A percentile compares a stretch with the other conserved stretches of the same genome.
Conservation (phyloP, 2,888 invertebrate genomes). For the Dilophus febrilis region DNA sequence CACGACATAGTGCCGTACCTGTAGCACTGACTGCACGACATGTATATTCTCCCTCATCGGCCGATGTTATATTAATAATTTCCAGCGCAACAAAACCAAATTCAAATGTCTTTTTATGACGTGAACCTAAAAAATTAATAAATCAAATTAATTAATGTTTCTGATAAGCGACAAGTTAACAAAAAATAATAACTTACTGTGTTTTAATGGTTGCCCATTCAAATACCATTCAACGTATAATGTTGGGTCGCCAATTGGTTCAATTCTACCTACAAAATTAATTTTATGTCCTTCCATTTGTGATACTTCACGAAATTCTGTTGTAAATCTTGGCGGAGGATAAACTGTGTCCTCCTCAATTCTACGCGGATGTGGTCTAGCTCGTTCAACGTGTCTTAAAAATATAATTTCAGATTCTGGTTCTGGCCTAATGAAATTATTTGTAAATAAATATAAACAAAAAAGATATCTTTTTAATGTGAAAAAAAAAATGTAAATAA, state of each 20-base stretch:
- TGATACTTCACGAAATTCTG: constrained; percentile 65
- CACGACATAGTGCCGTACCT: constrained; percentile 74
- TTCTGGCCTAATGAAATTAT: constrained; percentile 44
- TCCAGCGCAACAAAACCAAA: constrained; percentile 96
- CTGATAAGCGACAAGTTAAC: not conserved
- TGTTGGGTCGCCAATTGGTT: constrained; percentile 90
- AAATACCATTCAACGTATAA: constrained; percentile 94
- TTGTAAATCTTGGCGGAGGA: constrained; percentile 82
- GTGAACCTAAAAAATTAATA: constrained; percentile 51
- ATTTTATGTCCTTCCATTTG: constrained; percentile 82
- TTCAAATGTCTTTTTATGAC: constrained; percentile 87
- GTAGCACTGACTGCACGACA: constrained; percentile 76
- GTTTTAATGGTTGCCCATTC: constrained; percentile 79
- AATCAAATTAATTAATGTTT: not conserved
- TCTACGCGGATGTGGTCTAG: constrained; percentile 61
- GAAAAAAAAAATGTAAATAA: constrained; percentile 3
- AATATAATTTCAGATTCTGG: constrained; percentile 90
- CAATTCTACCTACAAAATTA: constrained; percentile 94
- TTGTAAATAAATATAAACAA: constrained; percentile 1
- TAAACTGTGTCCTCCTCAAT: constrained; percentile 75
- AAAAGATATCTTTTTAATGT: not conserved
- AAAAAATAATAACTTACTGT: constrained; percentile 47
- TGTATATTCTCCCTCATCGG: constrained; percentile 81
- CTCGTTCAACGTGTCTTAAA: constrained; percentile 78
- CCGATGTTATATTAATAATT: constrained; percentile 65